phyloP scores from a whole-genome alignment of 2,888 invertebrate genomes.

The Vanessa cardui region DNA sequence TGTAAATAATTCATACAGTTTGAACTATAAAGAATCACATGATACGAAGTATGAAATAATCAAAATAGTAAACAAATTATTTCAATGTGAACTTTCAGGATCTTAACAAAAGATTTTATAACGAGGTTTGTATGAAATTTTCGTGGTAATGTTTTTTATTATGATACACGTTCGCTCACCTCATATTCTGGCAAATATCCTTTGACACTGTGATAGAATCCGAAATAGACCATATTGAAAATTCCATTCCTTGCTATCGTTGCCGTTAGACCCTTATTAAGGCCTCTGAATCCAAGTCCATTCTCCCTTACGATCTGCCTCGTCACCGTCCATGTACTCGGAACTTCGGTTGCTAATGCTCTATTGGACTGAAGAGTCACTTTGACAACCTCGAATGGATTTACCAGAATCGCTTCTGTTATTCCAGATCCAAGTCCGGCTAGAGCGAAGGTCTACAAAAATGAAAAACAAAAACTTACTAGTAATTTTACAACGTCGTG shows the following conservation, averaged over 20 bases:
- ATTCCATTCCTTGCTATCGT: slow-evolving; percentile 94
- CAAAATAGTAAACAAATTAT: too few relatives aligned
- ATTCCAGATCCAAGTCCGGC: slow-evolving; percentile 95
- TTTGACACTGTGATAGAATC: slow-evolving; percentile 96
- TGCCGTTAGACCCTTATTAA: slow-evolving; percentile 94
- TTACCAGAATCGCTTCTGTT: slow-evolving; percentile 95
- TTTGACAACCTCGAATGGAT: slow-evolving; percentile 98
- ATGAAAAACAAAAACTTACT: not conserved
- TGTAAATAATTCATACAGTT: too few relatives aligned
- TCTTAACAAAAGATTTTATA: too few relatives aligned
- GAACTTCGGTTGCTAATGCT: slow-evolving; percentile 83
- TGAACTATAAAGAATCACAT: too few relatives aligned
- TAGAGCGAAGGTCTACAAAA: slow-evolving; percentile 90
- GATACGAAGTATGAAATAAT: too few relatives aligned
- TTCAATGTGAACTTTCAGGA: too few relatives aligned
- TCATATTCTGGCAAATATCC: slow-evolving; percentile 86
- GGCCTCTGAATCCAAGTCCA: slow-evolving; percentile 90
- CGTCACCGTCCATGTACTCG: slow-evolving; percentile 91
- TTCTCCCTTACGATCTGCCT: slow-evolving; percentile 88
- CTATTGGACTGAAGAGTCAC: slow-evolving; percentile 92
- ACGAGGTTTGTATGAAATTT: too few relatives aligned
- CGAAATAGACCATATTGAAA: slow-evolving; percentile 97
- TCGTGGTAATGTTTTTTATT: not conserved
- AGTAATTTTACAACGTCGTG: too few relatives aligned
- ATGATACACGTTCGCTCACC: slow-evolving; percentile 60